These are phyloP conservation scores for Pygoscelis antarcticus DNA, from an alignment of 2,113 vertebrate genomes.

Conservation along the genomic window DNA sequence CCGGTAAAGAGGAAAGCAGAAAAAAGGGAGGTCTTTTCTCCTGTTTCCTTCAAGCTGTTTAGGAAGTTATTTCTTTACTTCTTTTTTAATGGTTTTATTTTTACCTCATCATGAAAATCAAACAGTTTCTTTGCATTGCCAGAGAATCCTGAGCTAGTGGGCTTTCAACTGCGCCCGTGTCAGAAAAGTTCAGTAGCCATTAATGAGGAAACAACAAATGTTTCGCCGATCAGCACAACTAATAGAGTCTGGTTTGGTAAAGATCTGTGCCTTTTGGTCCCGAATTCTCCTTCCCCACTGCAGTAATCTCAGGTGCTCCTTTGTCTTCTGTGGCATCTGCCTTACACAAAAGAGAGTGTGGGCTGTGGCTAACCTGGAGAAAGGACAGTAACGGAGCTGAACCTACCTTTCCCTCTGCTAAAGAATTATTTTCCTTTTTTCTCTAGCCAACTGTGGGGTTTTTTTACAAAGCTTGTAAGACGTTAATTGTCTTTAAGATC, in stretches of 20 bases:
- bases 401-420: not conserved
- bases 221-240: not conserved
- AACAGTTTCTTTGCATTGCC: not conserved
- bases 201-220: not conserved
- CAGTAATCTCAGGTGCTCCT: not conserved
- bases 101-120: conserved; percentile 3
- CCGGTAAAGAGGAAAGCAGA: not conserved
- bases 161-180: not conserved
- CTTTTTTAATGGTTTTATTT: conserved; percentile 18
- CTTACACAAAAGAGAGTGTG: not conserved
- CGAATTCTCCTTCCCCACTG: not conserved
- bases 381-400: not conserved
- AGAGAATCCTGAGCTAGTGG: not conserved
- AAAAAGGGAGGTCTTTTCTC: not conserved
- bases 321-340: not conserved
- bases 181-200: not conserved
- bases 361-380: not conserved
- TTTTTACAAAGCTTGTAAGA: not conserved
- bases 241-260: not conserved
- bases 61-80: conserved; percentile 34
- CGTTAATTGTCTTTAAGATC: not conserved
- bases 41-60: conserved; percentile 30
- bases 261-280: not conserved
- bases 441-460: not conserved
- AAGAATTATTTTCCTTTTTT: not conserved